phyloP scores from a whole-genome alignment of 2,113 vertebrate genomes.

The Leptosomus discolor region DNA sequence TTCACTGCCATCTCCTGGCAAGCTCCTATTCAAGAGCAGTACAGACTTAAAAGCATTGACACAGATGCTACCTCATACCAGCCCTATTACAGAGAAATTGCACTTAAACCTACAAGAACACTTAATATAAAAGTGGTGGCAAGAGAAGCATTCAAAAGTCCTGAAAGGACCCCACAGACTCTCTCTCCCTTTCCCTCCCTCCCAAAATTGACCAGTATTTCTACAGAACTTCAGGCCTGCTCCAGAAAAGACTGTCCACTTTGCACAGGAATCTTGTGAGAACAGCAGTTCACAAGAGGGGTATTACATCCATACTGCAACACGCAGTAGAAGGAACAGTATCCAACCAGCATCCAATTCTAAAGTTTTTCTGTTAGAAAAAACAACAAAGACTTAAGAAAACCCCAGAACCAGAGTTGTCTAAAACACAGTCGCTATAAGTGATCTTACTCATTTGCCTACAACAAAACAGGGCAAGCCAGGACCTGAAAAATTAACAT shows the following conservation, averaged over 20 bases:
- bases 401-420: background rate
- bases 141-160: background rate
- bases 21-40: background rate
- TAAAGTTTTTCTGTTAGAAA: background rate
- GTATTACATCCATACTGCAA: rapidly evolving
- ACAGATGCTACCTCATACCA: rapidly evolving
- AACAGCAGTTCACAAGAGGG: background rate
- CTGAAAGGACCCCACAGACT: background rate
- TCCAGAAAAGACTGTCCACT: background rate
- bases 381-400: background rate
- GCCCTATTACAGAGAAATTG: rapidly evolving
- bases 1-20: conserved; percentile 37
- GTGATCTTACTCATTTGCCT: background rate
- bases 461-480: background rate
- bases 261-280: background rate
- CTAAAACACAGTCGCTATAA: background rate
- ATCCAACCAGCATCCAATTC: background rate
- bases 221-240: background rate
- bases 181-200: background rate
- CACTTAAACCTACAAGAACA: background rate
- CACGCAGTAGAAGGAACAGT: background rate
- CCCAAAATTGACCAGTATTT: background rate
- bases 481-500: background rate
- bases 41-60: background rate
- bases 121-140: background rate